phyloP scores from a whole-genome alignment of 2,113 vertebrate genomes.

The Paralichthys olivaceus region DNA sequence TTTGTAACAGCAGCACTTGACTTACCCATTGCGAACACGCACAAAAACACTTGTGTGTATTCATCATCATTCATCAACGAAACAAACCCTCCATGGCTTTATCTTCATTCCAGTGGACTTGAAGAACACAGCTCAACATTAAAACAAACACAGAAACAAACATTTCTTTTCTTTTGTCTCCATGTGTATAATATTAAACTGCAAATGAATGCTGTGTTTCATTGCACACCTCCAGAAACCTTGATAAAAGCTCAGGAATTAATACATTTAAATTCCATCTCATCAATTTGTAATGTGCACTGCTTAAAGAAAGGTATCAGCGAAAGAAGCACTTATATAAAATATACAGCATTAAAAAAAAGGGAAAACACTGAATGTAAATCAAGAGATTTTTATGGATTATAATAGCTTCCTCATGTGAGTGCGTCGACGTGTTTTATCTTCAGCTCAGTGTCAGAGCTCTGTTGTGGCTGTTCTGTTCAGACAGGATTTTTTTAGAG shows the following conservation, averaged over 20 bases:
- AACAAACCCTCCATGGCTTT: conserved; percentile 41
- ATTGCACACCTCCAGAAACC: conserved; percentile 13
- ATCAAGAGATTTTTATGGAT: conserved; percentile 53
- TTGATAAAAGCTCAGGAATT: conserved; percentile 36
- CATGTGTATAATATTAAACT: conserved; percentile 1
- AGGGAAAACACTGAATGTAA: conserved; percentile 30
- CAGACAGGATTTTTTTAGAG: conserved; percentile 11
- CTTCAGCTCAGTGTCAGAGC: conserved; percentile 19
- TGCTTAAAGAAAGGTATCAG: conserved; percentile 37
- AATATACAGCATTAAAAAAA: conserved; percentile 37
- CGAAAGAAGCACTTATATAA: conserved; percentile 36
- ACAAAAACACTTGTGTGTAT: conserved; percentile 28
- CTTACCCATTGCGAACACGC: conserved; percentile 13
- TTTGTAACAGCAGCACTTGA: conserved; percentile 43
- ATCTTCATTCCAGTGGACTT: conserved; percentile 40
- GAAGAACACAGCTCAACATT: background rate
- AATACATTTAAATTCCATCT: conserved; percentile 48
- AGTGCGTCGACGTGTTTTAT: conserved; percentile 43
- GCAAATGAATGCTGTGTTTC: conserved; percentile 16
- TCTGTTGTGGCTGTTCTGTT: background rate
- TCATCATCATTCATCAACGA: conserved; percentile 55
- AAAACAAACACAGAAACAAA: conserved; percentile 10
- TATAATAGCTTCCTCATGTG: conserved; percentile 35
- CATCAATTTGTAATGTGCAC: conserved; percentile 60
- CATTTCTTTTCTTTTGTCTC: conserved; percentile 45